phyloP scores from a whole-genome alignment of 2,797 vertebrate species.

The Novumbra hubbsi region DNA sequence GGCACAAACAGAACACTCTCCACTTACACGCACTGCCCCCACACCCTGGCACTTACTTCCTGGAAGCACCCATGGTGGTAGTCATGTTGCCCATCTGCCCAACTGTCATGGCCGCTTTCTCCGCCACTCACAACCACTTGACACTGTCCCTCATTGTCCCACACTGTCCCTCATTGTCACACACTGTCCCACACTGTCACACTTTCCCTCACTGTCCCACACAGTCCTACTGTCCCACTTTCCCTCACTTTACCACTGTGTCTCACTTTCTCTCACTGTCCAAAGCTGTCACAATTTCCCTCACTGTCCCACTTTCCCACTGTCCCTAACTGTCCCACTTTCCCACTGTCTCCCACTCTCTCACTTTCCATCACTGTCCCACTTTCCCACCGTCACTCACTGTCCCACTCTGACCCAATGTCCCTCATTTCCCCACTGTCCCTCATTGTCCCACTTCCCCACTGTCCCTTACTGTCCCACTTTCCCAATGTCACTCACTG shows the following conservation, averaged over 20 bases:
- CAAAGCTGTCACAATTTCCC: no score
- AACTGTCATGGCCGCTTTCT: background rate
- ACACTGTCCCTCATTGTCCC: background rate
- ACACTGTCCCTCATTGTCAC: background rate
- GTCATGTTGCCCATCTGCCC: conserved; percentile 11
- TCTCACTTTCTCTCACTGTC: no score
- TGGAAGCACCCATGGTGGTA: background rate
- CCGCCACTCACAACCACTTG: background rate
- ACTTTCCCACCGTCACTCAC: no score
- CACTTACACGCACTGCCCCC: background rate
- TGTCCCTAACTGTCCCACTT: no score
- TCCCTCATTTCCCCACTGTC: background rate
- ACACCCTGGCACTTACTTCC: background rate
- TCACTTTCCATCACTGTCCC: no score
- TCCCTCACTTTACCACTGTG: no score
- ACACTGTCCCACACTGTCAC: no score
- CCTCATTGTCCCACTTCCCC: background rate
- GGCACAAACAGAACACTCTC: background rate
- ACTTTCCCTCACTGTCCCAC: no score
- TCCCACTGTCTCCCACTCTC: background rate
- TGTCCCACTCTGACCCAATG: no score
- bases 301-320: no score
- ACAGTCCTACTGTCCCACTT: no score
- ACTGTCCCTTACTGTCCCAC: background rate
- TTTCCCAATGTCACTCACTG: background rate